Evolutionary conservation across 2,113 vertebrate species (phyloP).

Genomic region (Athene cunicularia): DNA sequence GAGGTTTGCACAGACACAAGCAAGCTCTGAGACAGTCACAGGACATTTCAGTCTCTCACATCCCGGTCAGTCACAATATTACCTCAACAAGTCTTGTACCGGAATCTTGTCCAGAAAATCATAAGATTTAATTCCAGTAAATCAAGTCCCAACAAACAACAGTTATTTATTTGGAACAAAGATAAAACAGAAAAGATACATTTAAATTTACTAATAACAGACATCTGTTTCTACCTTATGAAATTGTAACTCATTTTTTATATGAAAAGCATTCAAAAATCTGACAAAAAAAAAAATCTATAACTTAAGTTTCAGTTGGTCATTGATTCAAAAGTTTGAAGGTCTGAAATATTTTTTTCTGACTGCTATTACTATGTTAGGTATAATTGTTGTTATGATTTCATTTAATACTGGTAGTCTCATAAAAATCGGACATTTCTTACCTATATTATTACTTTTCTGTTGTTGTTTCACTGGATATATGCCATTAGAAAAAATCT

Average conservation of each 20-base stretch:
- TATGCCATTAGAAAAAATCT: neutral
- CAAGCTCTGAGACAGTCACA: too few species aligned
- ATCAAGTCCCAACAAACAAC: neutral
- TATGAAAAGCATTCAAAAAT: neutral
- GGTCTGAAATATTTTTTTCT: neutral
- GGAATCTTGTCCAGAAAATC: neutral
- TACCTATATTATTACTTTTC: neutral
- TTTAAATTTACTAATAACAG: neutral
- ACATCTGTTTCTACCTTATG: neutral
- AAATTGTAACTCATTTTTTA: neutral
- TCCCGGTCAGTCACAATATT: neutral
- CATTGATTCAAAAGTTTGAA: neutral
- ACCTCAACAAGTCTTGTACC: neutral
- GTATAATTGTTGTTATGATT: neutral
- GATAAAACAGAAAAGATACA: neutral
- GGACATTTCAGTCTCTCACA: too few species aligned
- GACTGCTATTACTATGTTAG: rapidly evolving
- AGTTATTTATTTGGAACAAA: neutral
- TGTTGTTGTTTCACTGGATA: neutral
- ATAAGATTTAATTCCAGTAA: neutral
- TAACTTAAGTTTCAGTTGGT: neutral
- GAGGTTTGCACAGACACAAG: too few species aligned
- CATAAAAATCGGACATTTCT: neutral
- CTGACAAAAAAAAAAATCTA: neutral
- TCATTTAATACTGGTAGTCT: neutral